Conservation (phyloP, 2,113 vertebrate species). For the Corydoras sp. region DNA sequence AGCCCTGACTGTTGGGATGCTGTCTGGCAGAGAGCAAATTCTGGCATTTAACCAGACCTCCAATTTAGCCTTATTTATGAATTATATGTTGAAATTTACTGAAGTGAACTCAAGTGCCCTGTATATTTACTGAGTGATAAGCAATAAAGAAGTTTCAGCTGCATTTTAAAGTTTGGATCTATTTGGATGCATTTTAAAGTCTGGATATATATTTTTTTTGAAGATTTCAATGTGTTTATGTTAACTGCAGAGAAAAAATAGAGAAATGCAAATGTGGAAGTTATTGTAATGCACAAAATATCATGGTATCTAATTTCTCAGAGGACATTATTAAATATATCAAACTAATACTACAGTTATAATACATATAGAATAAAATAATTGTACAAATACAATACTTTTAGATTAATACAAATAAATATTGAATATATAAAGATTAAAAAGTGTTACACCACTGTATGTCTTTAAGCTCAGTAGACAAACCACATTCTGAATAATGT, state of each 20-base stretch:
- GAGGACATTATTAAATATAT: too few species aligned
- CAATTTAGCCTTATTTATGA: slow-evolving; percentile 26
- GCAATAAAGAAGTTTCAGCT: slow-evolving; percentile 5
- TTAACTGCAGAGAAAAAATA: not conserved
- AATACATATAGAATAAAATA: too few species aligned
- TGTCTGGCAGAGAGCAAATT: slow-evolving; percentile 3
- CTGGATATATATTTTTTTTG: not conserved
- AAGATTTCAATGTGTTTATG: not conserved
- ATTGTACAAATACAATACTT: too few species aligned
- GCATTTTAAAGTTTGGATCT: slow-evolving; percentile 3
- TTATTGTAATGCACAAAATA: not conserved
- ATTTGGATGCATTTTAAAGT: slow-evolving; percentile 9
- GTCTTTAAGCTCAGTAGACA: too few species aligned
- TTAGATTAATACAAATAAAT: too few species aligned
- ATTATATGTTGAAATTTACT: slow-evolving; percentile 37
- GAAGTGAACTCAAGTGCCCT: slow-evolving; percentile 22
- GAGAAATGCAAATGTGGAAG: not conserved
- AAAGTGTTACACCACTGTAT: too few species aligned
- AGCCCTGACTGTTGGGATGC: not conserved
- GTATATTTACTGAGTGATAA: slow-evolving; percentile 9
- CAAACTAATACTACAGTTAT: too few species aligned
- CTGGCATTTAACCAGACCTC: slow-evolving; percentile 16
- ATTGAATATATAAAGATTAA: too few species aligned
- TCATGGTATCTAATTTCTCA: too few species aligned
- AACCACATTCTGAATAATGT: too few species aligned